A percentile compares a stretch with the other conserved stretches of the same genome.
Evolutionary conservation across 2,888 invertebrate genomes (phyloP).

Genomic region (Drosophila infuscata): DNA sequence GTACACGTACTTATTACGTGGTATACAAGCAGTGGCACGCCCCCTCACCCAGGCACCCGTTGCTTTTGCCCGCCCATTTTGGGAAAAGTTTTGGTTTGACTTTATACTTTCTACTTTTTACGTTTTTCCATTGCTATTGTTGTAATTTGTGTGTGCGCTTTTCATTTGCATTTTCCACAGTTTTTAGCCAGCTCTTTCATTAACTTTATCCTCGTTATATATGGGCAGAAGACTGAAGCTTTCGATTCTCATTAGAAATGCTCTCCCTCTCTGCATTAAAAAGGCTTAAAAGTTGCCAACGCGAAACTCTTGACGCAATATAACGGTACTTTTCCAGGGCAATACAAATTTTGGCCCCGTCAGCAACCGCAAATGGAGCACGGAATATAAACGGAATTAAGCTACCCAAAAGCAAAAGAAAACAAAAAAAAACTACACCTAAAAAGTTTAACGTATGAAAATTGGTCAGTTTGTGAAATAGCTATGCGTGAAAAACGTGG

Average conservation of each 20-base stretch:
- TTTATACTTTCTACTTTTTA: slow-evolving; percentile 20
- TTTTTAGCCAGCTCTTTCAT: slow-evolving; percentile 36
- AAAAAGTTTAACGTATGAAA: slow-evolving; percentile 25
- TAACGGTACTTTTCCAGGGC: slow-evolving; percentile 32
- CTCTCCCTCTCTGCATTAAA: slow-evolving; percentile 51
- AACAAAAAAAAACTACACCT: not conserved
- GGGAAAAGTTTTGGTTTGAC: slow-evolving; percentile 41
- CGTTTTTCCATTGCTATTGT: slow-evolving; percentile 8
- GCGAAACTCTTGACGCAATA: slow-evolving; percentile 25
- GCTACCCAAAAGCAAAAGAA: slow-evolving; percentile 17
- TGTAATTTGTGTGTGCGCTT: slow-evolving; percentile 18
- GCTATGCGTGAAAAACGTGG: not conserved
- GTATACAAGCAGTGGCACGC: slow-evolving; percentile 29
- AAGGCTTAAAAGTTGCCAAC: slow-evolving; percentile 71
- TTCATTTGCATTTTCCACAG: slow-evolving; percentile 54
- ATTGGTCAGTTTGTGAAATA: slow-evolving; percentile 18
- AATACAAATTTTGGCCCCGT: slow-evolving; percentile 34
- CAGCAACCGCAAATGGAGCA: slow-evolving; percentile 26
- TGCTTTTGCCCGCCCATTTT: not conserved
- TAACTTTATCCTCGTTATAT: slow-evolving; percentile 49
- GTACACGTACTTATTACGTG: slow-evolving; percentile 49
- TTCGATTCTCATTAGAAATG: slow-evolving; percentile 52
- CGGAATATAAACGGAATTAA: slow-evolving; percentile 37
- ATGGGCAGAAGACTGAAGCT: slow-evolving; percentile 11
- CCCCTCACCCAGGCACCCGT: not conserved